Base-by-base conservation (phyloP, 2,888 invertebrate species). In the Limnephilus auricula region DNA sequence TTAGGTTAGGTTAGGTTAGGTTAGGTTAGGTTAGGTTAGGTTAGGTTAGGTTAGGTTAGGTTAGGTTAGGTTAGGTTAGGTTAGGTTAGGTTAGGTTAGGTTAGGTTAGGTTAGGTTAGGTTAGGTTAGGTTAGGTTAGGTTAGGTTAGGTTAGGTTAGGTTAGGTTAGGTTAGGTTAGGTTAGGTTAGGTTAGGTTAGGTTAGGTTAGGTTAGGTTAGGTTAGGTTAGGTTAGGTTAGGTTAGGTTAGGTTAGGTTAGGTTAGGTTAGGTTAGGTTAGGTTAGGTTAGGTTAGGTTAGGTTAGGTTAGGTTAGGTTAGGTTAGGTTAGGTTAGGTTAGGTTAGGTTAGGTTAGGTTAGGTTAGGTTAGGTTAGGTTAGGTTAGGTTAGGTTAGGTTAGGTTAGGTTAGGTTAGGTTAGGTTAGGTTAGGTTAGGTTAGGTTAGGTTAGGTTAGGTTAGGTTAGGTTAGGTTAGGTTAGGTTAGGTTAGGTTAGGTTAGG, bases 221-320 rank as follows among this genome's bases (percentile, higher is more conserved):
- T 85, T 85, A 85, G 85, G 32, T 34, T 32, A 34, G 32, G 37
- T 32, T 85, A 34, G 37, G 85, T 85, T 85, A 85, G 85, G 85
- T 85, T 85, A 85, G 85, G 85, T 85, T 85, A 85, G 85, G 85
- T 85, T 85, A 85, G 85, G 85, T 85, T 85, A 85, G 87, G 87
- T 87, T 87, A 87, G 87, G 87, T 87, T 50, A 87, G 87, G 87
- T 87, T 87, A 87, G 87, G n/a, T n/a, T n/a, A n/a, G n/a, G n/a
- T n/a, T n/a, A n/a, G 89, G 89, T 89, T 89, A 89, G 87, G 87
- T 87, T 87, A 87, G 87, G 87, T 87, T 87, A 87, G 87, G 87
- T 87, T 87, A 87, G 87, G 87, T 87, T 87, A 87, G 87, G 87
- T 87, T 87, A 87, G 87, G 87, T 87, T 92, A 92, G 92, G n/a